Conservation (phyloP, 2,113 vertebrate genomes). For the Brevimyrus niger region DNA sequence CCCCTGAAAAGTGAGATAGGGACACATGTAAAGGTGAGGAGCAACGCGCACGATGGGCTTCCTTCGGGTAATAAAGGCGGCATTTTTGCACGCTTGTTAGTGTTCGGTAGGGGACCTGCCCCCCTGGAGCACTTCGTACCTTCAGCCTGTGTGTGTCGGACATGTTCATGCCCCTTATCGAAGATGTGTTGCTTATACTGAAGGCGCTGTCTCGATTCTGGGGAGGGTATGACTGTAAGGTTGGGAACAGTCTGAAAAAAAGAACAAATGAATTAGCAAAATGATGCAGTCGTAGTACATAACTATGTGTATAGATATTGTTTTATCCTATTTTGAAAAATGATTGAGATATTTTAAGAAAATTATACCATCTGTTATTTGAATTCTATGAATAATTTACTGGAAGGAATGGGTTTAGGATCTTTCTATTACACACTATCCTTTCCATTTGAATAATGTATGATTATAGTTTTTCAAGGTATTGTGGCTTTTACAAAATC, state of each 20-base stretch:
- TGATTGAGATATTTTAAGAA: slow-evolving; percentile 76
- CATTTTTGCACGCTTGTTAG: neutral
- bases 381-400: slow-evolving; percentile 71
- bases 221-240: neutral
- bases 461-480: slow-evolving; percentile 70
- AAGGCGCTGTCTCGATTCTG: neutral
- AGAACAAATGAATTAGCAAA: neutral
- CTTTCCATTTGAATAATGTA: slow-evolving; percentile 70
- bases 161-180: neutral
- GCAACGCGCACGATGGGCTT: neutral
- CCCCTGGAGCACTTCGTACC: neutral
- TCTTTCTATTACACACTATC: slow-evolving; percentile 75
- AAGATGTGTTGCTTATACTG: neutral
- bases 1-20: slow-evolving; percentile 5
- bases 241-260: neutral
- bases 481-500: slow-evolving; percentile 61
- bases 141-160: neutral
- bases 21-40: neutral
- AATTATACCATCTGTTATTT: slow-evolving; percentile 73
- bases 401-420: slow-evolving; percentile 68
- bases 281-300: neutral
- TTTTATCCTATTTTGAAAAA: slow-evolving; percentile 59
- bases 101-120: neutral
- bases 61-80: neutral
- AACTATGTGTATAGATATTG: slow-evolving; percentile 38